Percentiles rank a stretch among this genome's conserved stretches.
These are phyloP conservation scores for Megaceryle maxima DNA, from an alignment of 2,113 vertebrate species.

Conservation along the genomic window DNA sequence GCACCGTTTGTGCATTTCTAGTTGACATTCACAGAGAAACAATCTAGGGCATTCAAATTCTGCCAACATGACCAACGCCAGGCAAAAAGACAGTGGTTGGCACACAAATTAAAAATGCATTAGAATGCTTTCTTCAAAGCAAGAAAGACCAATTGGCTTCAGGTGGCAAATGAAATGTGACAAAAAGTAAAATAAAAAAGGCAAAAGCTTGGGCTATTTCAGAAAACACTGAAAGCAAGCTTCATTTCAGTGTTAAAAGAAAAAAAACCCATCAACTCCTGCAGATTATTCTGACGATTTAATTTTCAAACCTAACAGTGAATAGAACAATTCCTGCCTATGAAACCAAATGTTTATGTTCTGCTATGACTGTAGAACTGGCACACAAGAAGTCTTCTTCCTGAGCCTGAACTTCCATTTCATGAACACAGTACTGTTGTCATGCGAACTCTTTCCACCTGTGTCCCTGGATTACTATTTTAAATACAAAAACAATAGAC, in stretches of 20 bases:
- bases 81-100: neutral
- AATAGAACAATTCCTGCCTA: neutral
- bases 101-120: neutral
- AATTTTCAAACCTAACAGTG: neutral
- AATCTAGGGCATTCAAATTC: neutral
- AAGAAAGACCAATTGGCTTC: neutral
- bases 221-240: neutral
- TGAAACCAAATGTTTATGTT: neutral
- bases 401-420: neutral
- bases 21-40: neutral
- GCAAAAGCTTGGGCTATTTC: neutral
- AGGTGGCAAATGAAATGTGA: neutral
- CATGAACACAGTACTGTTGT: neutral
- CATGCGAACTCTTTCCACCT: neutral
- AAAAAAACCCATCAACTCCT: neutral
- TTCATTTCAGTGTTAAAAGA: neutral
- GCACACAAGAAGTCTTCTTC: neutral
- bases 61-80: neutral
- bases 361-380: neutral
- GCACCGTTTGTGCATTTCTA: accelerated
- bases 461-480: neutral
- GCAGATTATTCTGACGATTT: neutral
- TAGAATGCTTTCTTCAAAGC: neutral
- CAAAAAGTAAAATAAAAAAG: neutral
- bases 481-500: neutral